Conservation (phyloP, 2,888 invertebrate genomes). For the Holacanthella duospinosa region DNA sequence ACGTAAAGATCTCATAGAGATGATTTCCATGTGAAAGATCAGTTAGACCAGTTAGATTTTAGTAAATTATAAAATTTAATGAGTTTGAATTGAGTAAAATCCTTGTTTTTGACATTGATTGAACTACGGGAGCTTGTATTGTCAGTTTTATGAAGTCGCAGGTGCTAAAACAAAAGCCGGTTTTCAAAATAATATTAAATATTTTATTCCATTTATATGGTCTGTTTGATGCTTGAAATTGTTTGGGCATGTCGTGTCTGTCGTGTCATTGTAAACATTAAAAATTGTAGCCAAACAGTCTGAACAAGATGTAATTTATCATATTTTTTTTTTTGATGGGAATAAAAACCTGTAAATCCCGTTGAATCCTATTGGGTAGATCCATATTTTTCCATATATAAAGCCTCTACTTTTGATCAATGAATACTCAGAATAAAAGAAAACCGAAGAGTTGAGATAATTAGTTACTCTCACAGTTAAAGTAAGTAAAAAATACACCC, state of each 20-base stretch:
- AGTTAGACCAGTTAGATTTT: background rate
- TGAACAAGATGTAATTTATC: background rate
- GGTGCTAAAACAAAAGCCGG: background rate
- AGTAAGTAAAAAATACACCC: too few relatives aligned
- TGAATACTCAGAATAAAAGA: too few relatives aligned
- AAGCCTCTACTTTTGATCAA: too few relatives aligned
- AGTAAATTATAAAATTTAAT: too few relatives aligned
- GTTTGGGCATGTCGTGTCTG: too few relatives aligned
- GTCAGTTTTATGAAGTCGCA: background rate
- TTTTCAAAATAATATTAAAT: background rate
- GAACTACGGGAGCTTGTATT: background rate
- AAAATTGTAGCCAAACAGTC: background rate
- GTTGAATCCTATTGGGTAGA: background rate
- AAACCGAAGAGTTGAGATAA: too few relatives aligned
- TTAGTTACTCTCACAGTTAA: too few relatives aligned
- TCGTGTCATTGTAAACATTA: background rate
- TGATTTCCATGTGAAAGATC: background rate
- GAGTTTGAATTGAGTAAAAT: background rate
- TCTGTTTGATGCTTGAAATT: too few relatives aligned
- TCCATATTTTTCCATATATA: background rate
- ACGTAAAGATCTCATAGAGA: background rate
- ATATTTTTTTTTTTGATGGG: background rate
- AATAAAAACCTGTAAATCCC: background rate
- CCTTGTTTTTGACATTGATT: background rate
- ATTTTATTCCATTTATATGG: too few relatives aligned